Base-by-base conservation (phyloP, 2,113 vertebrate genomes). In the Notothenia coriiceps region DNA sequence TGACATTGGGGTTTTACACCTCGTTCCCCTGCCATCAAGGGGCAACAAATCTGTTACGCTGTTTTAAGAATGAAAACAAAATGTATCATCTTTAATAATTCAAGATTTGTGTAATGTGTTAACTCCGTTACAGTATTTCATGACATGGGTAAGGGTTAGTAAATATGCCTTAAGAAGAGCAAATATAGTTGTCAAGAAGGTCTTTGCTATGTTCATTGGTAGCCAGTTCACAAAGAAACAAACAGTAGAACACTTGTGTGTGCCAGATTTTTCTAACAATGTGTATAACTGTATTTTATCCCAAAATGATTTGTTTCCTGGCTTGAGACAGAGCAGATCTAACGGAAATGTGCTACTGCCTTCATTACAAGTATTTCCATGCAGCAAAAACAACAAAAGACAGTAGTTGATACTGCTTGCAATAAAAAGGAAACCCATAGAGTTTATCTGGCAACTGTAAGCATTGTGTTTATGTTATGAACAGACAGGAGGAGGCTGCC, bases 291-390 rank as follows among this genome's bases (percentile, higher is more conserved):
- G 35, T n/a, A 51, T 67, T 76, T 43, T 46, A 14, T 61, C 54
- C 35, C 10, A 47, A 70, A 52, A 25, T n/a, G 18, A 46, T 71
- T 20, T 3, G 10, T 29, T 61, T 1, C 1, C 29, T 55, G 49
- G 55, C 56, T 68, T 13, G 35, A 80, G 33, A 66, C 63, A 25
- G 13, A 70, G 25, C 52, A 13, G 14, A 55, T 79, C 29, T 49
- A 54, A 59, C 22, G 51, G 22, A 52, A 17, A 35, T 80, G 59
- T 33, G 14, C n/a, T 20, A 7, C 79, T 0, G 74, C 49, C 46
- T 70, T 78, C 43, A 59, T 67, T 67, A 70, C 17, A 33, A 57
- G 35, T 59, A 49, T 52, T 18, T 69, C 20, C 51, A 35, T 71
- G 57, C n/a, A 51, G 18, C 20, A 75, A 57, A 65, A 47, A 73